phyloP scores from a whole-genome alignment of 2,888 invertebrate genomes.

The Eupsilia transversa region DNA sequence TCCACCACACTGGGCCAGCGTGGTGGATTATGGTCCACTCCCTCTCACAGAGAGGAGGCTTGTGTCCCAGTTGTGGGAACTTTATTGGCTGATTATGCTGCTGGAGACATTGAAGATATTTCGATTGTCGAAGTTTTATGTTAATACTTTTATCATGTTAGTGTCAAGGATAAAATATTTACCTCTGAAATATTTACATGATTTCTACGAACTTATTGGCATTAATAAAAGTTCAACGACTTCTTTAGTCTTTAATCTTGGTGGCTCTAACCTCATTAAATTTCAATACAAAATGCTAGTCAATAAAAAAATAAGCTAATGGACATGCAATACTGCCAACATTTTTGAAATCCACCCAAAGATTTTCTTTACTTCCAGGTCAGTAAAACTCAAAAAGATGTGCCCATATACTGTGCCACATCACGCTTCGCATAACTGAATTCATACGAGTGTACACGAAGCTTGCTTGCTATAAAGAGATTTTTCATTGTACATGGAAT shows the following conservation, averaged over 20 bases:
- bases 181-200: neutral
- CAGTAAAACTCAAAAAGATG: constrained; percentile 47
- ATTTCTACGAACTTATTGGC: neutral
- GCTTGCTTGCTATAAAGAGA: constrained; percentile 67
- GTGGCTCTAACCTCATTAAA: neutral
- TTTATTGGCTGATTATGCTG: neutral
- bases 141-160: neutral
- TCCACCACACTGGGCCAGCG: neutral
- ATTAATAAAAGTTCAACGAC: neutral
- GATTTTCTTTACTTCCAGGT: constrained; percentile 24
- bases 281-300: neutral
- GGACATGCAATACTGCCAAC: neutral
- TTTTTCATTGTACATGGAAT: constrained; percentile 77
- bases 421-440: constrained; percentile 62
- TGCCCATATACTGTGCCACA: constrained; percentile 42
- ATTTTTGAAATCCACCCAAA: constrained; percentile 20
- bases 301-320: neutral
- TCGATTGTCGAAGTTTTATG: too few species aligned
- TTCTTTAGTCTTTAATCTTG: neutral
- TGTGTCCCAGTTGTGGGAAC: neutral
- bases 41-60: neutral
- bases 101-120: too few species aligned
- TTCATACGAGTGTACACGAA: constrained; percentile 68
- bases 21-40: neutral
- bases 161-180: neutral